Evolutionary conservation across 2,113 vertebrate species (phyloP).

Genomic region (Pelmatolapia mariae): DNA sequence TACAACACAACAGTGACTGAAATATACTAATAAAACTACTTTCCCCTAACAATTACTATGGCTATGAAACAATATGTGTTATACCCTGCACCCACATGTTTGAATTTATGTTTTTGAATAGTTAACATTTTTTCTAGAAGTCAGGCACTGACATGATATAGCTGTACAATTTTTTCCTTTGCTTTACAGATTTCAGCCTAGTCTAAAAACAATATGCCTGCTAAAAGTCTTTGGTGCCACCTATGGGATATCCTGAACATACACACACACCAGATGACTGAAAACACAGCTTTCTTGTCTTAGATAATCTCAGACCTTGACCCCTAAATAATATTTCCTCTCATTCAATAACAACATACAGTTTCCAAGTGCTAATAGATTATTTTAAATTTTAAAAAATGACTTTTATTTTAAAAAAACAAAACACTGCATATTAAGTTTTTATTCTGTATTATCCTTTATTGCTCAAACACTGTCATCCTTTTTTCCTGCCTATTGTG

Average conservation of each 20-base stretch:
- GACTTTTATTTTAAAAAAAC: neutral
- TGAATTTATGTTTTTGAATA: neutral
- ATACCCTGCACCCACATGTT: neutral
- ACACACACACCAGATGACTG: neutral
- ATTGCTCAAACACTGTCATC: neutral
- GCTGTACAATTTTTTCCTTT: neutral
- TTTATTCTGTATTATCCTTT: neutral
- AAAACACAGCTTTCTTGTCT: neutral
- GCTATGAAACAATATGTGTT: neutral
- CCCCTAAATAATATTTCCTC: neutral
- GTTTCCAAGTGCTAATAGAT: neutral
- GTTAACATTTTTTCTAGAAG: neutral
- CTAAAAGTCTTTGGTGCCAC: neutral
- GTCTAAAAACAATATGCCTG: neutral
- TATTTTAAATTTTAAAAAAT: rapidly evolving
- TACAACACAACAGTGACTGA: neutral
- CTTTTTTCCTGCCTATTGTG: neutral
- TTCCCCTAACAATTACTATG: neutral
- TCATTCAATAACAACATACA: neutral
- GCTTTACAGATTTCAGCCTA: neutral
- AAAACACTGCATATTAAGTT: neutral
- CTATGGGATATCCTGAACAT: neutral
- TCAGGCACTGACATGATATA: neutral
- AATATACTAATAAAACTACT: neutral
- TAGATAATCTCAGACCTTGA: neutral